Percentiles rank a stretch among this genome's conserved stretches.
phyloP scores from a whole-genome alignment of 2,113 vertebrate species.

The Egretta garzetta region DNA sequence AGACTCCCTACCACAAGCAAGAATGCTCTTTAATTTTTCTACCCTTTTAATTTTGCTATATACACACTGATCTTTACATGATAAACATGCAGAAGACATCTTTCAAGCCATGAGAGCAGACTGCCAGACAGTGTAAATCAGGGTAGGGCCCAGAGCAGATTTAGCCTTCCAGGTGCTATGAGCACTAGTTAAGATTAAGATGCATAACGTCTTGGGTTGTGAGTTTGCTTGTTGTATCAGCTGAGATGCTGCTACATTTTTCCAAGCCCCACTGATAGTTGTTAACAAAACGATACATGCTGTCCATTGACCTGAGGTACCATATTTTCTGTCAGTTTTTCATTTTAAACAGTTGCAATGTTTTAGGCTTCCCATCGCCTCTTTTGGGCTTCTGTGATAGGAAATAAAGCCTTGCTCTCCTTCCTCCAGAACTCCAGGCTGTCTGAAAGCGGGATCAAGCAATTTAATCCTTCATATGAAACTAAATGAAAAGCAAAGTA shows the following conservation, averaged over 20 bases:
- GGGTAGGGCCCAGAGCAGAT: neutral
- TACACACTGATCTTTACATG: neutral
- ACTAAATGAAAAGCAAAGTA: neutral
- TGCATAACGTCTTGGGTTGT: neutral
- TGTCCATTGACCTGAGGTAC: neutral
- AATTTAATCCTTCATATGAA: neutral
- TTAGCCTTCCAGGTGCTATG: neutral
- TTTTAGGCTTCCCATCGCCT: neutral
- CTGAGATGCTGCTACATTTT: neutral
- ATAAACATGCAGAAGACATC: neutral
- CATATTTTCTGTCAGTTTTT: neutral
- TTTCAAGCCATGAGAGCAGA: neutral
- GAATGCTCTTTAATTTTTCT: neutral
- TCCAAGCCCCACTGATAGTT: neutral
- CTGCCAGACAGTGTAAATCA: neutral
- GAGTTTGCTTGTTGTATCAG: neutral
- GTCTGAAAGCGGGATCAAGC: neutral
- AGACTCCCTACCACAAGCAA: neutral
- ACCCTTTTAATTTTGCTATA: neutral
- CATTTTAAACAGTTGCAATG: neutral
- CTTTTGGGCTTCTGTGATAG: neutral
- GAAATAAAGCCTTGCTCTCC: neutral
- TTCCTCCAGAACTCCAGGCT: neutral
- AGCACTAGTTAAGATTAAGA: neutral
- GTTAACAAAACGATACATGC: neutral